A percentile compares a stretch with the other conserved stretches of the same genome.
These are phyloP conservation scores for Xenopus petersii DNA, from an alignment of 2,797 vertebrate genomes.

Conservation along the genomic window DNA sequence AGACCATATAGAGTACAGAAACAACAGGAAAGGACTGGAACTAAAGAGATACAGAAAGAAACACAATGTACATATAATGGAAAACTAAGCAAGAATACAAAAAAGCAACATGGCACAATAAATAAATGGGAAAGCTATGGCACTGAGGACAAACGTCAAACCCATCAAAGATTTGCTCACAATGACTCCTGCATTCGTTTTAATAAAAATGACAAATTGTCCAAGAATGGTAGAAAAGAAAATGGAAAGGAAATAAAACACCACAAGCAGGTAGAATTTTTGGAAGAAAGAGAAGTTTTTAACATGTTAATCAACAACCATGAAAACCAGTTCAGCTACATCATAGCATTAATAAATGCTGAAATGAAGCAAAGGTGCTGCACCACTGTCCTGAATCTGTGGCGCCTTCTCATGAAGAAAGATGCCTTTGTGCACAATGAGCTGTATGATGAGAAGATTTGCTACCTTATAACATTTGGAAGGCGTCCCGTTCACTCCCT, in stretches of 20 bases:
- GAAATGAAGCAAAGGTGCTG: constrained; percentile 7
- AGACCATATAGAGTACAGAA: background rate
- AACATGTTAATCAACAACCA: constrained; percentile 21
- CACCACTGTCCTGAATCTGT: constrained; percentile 10
- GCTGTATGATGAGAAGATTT: constrained; percentile 19
- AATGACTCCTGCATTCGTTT: background rate
- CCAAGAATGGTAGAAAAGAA: background rate
- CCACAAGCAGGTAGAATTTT: background rate
- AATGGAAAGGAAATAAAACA: background rate
- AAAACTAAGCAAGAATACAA: background rate
- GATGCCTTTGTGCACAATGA: constrained; percentile 9
- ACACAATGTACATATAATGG: background rate
- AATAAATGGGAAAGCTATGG: background rate
- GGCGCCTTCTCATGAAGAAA: constrained; percentile 6
- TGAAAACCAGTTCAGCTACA: constrained; percentile 21
- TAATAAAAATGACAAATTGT: background rate
- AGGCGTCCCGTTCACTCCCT: constrained; percentile 5
- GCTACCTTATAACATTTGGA: constrained; percentile 32
- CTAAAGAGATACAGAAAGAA: too few relatives aligned
- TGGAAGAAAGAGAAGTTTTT: background rate
- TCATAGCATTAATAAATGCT: constrained; percentile 16
- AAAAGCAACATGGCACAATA: background rate
- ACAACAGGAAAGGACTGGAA: background rate
- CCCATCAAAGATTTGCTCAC: background rate
- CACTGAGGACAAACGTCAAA: too few relatives aligned